A percentile compares a stretch with the other conserved stretches of the same genome.
Conservation (phyloP, 1,140 invertebrate genomes). For the Plutomurus gul region DNA sequence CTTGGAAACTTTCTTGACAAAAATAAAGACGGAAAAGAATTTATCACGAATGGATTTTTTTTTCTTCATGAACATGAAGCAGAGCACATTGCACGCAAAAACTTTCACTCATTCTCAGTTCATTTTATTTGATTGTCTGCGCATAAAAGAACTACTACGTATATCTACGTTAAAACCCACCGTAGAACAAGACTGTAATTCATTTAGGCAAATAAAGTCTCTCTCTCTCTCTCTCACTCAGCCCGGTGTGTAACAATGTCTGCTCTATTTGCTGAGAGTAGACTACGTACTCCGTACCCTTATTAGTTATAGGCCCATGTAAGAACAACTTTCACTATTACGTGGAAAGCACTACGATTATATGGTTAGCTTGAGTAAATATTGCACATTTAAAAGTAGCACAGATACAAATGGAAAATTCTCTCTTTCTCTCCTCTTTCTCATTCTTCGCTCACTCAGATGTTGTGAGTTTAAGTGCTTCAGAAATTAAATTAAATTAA, state of each 20-base stretch:
- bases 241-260: too few species aligned
- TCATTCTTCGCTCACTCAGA: background rate
- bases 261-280: too few species aligned
- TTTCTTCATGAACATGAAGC: too few species aligned
- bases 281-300: too few species aligned
- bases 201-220: background rate
- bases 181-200: background rate
- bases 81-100: background rate
- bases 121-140: slow-evolving; percentile 3
- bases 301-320: too few species aligned
- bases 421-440: too few species aligned
- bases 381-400: too few species aligned
- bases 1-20: slow-evolving; percentile 21
- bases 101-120: background rate
- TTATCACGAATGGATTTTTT: slow-evolving; percentile 1
- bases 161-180: background rate
- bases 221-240: too few species aligned
- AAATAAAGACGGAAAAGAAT: background rate
- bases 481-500: slow-evolving; percentile 26
- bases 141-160: too few species aligned
- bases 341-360: too few species aligned
- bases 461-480: background rate
- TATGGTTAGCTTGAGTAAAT: too few species aligned
- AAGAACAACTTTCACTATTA: too few species aligned
- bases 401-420: background rate